Base-by-base conservation (phyloP, 2,113 vertebrate genomes). In the Chamaea fasciata region DNA sequence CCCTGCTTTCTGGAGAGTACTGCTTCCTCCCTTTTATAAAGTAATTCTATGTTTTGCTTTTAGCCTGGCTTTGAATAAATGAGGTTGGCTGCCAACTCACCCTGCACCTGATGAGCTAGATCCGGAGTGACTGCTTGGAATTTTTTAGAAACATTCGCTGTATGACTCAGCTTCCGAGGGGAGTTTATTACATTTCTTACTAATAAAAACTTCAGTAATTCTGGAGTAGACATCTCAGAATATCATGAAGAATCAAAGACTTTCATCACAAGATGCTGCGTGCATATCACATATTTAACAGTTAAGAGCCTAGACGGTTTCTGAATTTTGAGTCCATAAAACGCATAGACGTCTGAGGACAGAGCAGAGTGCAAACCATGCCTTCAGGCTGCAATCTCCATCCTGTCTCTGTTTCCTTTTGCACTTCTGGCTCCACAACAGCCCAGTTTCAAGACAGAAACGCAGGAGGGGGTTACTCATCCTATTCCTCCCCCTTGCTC, bases 91-190 rank as follows among this genome's bases (percentile, higher is more conserved):
- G 95, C 76, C 92, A 92, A 31, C 76, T 93, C 94, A 90, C 75
- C 52, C 94, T 88, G 80, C 89, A 89, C 89, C 86, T 90, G 80
- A 93, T 1, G 7, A 96, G 76, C 79, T 89, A 90, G 89, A 94
- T 93, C 90, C 7, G 20, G 95, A 92, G 46, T 77, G 80, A 93
- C 59, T 90, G 90, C 63, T 73, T 52, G 56, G 56, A 92, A 74
- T 90, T 83, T 93, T 96, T 95, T 94, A 93, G 94, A 85, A 86
- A 67, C 87, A 70, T 87, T 77, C 64, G 0, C 46, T 67, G 71
- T 35, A 92, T 96, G 95, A 95, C 83, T 96, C 95, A 96, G 94
- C 95, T 96, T 95, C 94, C 44, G 52, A 95, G 86, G 35, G 16
- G 59, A 94, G 63, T 78, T 96, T 83, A 93, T 92, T 90, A 68